phyloP scores from a whole-genome alignment of 2,113 vertebrate genomes.

The Gymnarchus niloticus region DNA sequence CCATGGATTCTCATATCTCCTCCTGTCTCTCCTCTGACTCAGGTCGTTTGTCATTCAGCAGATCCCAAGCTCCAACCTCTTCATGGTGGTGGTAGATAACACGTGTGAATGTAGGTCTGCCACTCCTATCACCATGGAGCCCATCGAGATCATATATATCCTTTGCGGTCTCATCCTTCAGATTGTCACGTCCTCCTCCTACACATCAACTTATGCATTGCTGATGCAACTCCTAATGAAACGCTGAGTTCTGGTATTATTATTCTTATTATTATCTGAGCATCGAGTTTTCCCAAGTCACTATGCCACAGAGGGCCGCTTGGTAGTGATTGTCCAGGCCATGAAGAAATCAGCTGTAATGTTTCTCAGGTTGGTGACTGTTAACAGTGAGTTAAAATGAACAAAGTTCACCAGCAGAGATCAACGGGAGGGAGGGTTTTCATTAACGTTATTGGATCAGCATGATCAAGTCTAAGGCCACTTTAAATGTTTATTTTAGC shows the following conservation, averaged over 20 bases:
- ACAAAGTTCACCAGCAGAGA: constrained; percentile 16
- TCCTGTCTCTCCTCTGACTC: constrained; percentile 17
- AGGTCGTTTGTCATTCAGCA: constrained; percentile 99
- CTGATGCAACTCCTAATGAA: no score
- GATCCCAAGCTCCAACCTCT: constrained; percentile 97
- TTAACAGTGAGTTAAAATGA: constrained; percentile 25
- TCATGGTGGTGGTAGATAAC: constrained; percentile 97
- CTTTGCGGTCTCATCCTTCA: constrained; percentile 52
- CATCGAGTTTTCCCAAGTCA: not conserved
- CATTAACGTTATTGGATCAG: constrained; percentile 29
- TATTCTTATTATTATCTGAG: not conserved
- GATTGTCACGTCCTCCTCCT: not conserved
- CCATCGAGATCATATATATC: constrained; percentile 99
- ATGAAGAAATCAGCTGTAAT: not conserved
- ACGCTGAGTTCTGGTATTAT: not conserved
- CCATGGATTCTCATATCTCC: not conserved
- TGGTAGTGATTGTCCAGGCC: not conserved
- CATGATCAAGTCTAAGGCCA: constrained; percentile 22
- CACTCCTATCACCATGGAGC: constrained; percentile 90
- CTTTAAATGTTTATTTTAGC: constrained; percentile 23
- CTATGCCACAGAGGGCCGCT: not conserved
- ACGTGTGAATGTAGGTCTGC: constrained; percentile 82
- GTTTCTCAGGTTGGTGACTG: constrained; percentile 21
- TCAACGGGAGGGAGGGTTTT: constrained; percentile 26
- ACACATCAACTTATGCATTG: not conserved